Conservation (phyloP, 2,113 vertebrate genomes). For the Petrocephalus microphthalmus region DNA sequence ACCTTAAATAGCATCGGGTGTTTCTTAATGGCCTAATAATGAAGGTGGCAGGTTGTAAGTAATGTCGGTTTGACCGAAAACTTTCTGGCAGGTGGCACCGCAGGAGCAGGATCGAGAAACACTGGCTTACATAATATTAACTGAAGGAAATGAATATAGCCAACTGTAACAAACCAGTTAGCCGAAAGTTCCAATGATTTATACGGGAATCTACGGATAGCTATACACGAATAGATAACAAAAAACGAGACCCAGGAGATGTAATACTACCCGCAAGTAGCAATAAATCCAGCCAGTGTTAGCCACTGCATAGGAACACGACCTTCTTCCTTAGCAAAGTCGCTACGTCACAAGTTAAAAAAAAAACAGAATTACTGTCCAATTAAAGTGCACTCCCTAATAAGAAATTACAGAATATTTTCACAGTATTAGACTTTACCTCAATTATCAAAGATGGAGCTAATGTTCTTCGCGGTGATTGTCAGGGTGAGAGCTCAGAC, state of each 20-base stretch:
- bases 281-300: neutral
- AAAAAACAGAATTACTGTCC: neutral
- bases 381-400: neutral
- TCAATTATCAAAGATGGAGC: neutral
- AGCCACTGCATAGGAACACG: neutral
- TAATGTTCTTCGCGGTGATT: slow-evolving; percentile 17
- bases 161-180: neutral
- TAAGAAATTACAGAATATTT: neutral
- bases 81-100: no score
- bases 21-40: no score
- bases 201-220: neutral
- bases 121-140: neutral
- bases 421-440: neutral
- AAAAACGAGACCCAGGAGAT: neutral
- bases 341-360: neutral
- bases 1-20: no score
- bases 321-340: neutral
- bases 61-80: no score
- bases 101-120: no score
- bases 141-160: neutral
- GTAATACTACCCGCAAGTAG: neutral
- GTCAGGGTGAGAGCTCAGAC: slow-evolving; percentile 15
- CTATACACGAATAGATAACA: neutral
- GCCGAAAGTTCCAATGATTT: neutral
- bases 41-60: no score